Percentiles rank a stretch among this genome's conserved stretches.
These are phyloP conservation scores for Moxostoma hubbsi DNA, from an alignment of 2,797 vertebrate species.

Conservation along the genomic window DNA sequence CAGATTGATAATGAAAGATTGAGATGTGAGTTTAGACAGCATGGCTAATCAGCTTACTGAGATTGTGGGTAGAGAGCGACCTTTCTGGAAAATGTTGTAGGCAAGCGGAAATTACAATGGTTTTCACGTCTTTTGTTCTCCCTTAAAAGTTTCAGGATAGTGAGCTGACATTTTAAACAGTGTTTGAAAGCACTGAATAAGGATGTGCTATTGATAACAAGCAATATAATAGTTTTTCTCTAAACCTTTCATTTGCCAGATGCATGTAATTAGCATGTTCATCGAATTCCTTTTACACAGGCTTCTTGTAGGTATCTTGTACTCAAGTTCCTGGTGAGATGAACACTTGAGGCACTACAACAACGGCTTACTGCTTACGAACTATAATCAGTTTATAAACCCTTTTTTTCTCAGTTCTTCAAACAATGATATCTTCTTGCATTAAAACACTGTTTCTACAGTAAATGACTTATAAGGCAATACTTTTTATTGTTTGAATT, in stretches of 20 bases:
- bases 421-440: no score
- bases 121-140: slow-evolving; percentile 12
- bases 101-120: background rate
- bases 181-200: background rate
- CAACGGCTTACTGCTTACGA: no score
- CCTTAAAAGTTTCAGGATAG: slow-evolving; percentile 13
- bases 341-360: no score
- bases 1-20: slow-evolving; percentile 68
- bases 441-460: no score
- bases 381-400: no score
- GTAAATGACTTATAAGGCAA: no score
- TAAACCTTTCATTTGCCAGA: background rate
- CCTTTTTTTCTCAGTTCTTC: no score
- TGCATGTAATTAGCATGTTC: no score
- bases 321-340: no score
- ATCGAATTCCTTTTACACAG: no score
- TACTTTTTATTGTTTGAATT: no score
- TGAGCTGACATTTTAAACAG: slow-evolving; percentile 32
- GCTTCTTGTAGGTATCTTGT: no score
- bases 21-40: slow-evolving; percentile 68
- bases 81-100: slow-evolving; percentile 11
- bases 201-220: background rate
- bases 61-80: slow-evolving; percentile 3
- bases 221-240: background rate
- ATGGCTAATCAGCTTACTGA: slow-evolving; percentile 59